Conservation (phyloP, 2,797 vertebrate genomes). For the Chrysocyon brachyurus region DNA sequence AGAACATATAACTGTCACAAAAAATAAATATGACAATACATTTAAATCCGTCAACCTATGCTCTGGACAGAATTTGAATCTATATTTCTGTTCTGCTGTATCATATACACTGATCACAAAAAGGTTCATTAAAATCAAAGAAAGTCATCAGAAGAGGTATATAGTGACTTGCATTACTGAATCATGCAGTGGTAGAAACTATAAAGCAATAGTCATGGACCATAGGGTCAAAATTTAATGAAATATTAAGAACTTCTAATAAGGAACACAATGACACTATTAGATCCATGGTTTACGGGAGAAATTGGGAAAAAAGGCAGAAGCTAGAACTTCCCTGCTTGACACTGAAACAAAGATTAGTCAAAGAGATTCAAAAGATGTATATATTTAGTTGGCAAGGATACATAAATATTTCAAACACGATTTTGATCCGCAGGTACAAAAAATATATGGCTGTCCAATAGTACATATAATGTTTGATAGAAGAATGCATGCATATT, state of each 20-base stretch:
- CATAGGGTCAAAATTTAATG: background rate
- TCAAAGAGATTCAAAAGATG: background rate
- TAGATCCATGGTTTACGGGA: background rate
- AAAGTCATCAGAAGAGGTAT: background rate
- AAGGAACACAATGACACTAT: background rate
- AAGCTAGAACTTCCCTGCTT: background rate
- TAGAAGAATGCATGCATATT: background rate
- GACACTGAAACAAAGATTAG: background rate
- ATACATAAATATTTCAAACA: background rate
- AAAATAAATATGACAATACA: background rate
- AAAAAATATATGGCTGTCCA: background rate
- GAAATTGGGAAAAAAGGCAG: background rate
- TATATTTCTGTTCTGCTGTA: background rate
- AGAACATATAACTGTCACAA: background rate
- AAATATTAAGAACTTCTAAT: background rate
- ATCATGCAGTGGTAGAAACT: background rate
- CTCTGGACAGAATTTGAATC: background rate
- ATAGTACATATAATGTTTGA: background rate
- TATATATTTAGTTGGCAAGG: background rate
- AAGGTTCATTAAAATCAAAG: background rate
- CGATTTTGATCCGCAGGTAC: background rate
- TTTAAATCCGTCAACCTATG: background rate
- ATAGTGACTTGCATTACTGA: background rate
- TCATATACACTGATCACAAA: background rate
- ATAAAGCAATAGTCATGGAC: background rate